phyloP scores from a whole-genome alignment of 1,140 invertebrate species.

The Ceratina calcarata region DNA sequence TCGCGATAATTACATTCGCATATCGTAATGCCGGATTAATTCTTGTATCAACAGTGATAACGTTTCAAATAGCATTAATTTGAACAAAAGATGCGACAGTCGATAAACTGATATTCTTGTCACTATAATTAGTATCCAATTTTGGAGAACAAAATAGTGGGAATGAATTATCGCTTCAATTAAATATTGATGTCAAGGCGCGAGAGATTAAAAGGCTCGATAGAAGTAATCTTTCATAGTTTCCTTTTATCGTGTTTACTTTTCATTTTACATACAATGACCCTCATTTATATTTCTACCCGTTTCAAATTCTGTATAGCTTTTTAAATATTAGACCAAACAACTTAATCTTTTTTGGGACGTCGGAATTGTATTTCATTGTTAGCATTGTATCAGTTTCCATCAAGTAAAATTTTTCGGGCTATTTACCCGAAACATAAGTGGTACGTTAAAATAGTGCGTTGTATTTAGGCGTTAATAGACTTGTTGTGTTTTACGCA shows the following conservation, averaged over 20 bases:
- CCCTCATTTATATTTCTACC: too few species aligned
- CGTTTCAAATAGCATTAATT: not conserved
- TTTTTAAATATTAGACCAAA: too few species aligned
- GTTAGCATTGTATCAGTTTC: not conserved
- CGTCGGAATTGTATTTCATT: too few species aligned
- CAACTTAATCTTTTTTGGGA: too few species aligned
- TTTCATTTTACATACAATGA: too few species aligned
- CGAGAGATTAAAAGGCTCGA: not conserved
- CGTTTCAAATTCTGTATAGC: too few species aligned
- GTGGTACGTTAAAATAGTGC: not conserved
- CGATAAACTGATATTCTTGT: not conserved
- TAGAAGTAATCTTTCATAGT: not conserved
- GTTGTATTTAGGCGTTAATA: not conserved
- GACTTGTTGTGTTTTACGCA: constrained; percentile 41
- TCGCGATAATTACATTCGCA: not conserved
- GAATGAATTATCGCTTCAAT: not conserved
- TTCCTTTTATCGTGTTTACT: too few species aligned
- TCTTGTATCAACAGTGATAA: not conserved
- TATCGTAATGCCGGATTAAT: not conserved
- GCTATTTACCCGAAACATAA: not conserved
- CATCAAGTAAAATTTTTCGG: not conserved
- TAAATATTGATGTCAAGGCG: not conserved
- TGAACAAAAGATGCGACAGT: not conserved
- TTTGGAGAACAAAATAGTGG: not conserved
- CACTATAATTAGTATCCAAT: too few species aligned